These are phyloP conservation scores for Silurus glanis DNA, from an alignment of 2,113 vertebrate species.

Conservation along the genomic window DNA sequence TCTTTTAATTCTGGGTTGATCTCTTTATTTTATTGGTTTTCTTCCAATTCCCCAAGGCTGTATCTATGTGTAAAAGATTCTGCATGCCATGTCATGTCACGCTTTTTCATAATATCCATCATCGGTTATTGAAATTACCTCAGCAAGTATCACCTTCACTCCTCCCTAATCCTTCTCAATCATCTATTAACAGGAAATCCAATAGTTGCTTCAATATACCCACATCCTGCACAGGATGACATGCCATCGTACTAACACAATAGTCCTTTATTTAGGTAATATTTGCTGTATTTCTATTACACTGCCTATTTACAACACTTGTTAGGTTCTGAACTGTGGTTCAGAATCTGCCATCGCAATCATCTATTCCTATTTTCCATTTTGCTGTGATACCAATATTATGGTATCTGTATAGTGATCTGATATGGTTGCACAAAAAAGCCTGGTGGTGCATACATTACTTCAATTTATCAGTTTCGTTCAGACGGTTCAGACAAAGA, in stretches of 20 bases:
- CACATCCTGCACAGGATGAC: constrained; percentile 7
- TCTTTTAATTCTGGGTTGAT: background rate
- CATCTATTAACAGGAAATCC: constrained; percentile 2
- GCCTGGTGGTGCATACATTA: background rate
- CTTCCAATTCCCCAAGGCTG: background rate
- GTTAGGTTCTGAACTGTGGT: background rate
- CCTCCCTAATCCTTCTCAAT: constrained; percentile 4
- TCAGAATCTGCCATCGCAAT: background rate
- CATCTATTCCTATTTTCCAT: background rate
- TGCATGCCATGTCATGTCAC: background rate
- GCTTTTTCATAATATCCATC: background rate
- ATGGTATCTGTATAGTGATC: too few relatives aligned
- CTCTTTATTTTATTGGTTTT: background rate
- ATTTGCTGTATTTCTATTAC: background rate
- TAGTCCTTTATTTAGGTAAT: background rate
- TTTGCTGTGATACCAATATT: too few relatives aligned
- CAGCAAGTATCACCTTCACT: background rate
- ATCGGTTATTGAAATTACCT: background rate
- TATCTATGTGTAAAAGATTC: background rate
- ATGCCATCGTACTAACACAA: background rate
- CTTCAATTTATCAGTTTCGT: background rate
- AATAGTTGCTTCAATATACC: background rate
- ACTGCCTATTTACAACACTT: background rate
- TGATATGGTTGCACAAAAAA: background rate
- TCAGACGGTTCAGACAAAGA: background rate